phyloP scores from a whole-genome alignment of 2,113 vertebrate species.

The Macquaria australasica region DNA sequence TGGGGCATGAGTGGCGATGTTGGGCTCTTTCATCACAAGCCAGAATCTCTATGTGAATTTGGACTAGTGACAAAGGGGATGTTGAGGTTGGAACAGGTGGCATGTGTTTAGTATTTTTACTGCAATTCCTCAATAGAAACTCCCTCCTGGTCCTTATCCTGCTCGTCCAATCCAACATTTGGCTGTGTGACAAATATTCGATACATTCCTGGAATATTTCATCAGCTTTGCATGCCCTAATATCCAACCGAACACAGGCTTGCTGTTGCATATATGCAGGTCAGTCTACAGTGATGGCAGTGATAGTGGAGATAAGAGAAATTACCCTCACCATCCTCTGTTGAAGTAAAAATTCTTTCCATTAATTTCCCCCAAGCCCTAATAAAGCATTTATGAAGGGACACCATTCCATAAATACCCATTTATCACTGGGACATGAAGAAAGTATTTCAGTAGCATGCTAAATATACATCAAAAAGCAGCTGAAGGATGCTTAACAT shows the following conservation, averaged over 20 bases:
- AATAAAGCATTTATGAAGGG: conserved; percentile 55
- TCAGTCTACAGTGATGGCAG: conserved; percentile 12
- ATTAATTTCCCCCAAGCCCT: conserved; percentile 27
- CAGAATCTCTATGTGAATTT: conserved; percentile 44
- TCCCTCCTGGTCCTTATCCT: conserved; percentile 51
- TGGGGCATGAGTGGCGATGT: conserved; percentile 24
- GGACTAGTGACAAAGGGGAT: conserved; percentile 41
- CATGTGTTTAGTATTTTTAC: conserved; percentile 46
- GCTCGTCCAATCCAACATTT: conserved; percentile 65
- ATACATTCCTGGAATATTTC: conserved; percentile 79
- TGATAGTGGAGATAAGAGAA: conserved; percentile 36
- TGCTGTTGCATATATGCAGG: conserved; percentile 35
- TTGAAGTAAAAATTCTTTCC: conserved; percentile 53
- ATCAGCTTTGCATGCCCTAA: conserved; percentile 61
- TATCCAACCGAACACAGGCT: conserved; percentile 53
- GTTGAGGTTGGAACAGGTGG: conserved; percentile 29
- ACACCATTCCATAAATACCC: conserved; percentile 49
- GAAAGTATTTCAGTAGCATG: conserved; percentile 62
- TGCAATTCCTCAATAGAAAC: conserved; percentile 42
- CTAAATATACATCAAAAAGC: conserved; percentile 82
- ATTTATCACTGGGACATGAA: conserved; percentile 53
- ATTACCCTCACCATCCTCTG: conserved; percentile 10
- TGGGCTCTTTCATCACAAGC: conserved; percentile 28
- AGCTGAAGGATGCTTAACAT: conserved; percentile 73
- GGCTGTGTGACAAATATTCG: conserved; percentile 85